Evolutionary conservation across 2,113 vertebrate species (phyloP), one percentile per base, ranked within the genome.

Genomic region (Pycnonotus jocosus): DNA sequence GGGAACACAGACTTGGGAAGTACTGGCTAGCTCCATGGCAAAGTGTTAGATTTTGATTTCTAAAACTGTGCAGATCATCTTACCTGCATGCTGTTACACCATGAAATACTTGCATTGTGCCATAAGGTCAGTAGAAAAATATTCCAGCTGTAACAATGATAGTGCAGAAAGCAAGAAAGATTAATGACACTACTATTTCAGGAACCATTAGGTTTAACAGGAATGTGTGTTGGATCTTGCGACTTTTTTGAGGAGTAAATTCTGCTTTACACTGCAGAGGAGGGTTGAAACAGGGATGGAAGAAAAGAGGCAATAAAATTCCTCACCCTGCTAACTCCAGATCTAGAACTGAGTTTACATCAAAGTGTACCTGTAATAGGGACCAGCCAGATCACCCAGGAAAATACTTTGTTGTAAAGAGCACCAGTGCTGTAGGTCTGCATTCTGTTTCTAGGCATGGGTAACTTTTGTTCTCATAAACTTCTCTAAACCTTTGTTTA

Each of bases 21-120:
- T 58, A 66, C 5, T 0, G 0, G 1, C 44, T 71, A 27, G 18
- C 79, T 53, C 50, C 0, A 0, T 61, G 66, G 37, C 20, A 37
- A 84, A 61, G 11, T 57, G 30, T 15, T 74, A 40, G 37, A 28
- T 69, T 83, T 65, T 64, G 9, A 11, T 54, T 81, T 74, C 65
- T 31, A 11, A 42, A 82, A 64, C 56, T 37, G 37, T 64, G 35
- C 24, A 25, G 37, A 87, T n/a, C 40, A 51, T 51, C 53, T 87
- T 81, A 58, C 18, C 47, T 89, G 35, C 30, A 9, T 70, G 7
- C 11, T 85, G 22, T 78, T 85, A 64, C 30, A 37, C 65, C 16
- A 13, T 68, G 27, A 68, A 81, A 64, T 61, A 47, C 19, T 85
- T 74, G 31, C 13, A 37, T 31, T 17, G 11, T 64, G 30, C 65